Evolutionary conservation across 2,888 invertebrate species (phyloP), one percentile per base, ranked within the genome.

Genomic region (Callinectes sapidus): DNA sequence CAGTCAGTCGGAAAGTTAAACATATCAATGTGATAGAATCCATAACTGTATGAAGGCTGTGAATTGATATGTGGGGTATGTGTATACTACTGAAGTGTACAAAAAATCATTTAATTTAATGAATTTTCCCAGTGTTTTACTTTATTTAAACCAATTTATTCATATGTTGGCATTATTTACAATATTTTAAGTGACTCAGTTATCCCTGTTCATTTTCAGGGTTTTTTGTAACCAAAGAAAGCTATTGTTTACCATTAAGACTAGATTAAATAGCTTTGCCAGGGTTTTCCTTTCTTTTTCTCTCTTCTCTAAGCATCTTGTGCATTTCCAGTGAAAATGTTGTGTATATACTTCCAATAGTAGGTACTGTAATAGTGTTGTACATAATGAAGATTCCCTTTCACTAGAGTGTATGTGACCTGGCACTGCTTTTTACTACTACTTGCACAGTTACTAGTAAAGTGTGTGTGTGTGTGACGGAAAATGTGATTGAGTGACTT

Each of bases 161-260:
- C 28, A 35, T 86, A 23, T 54, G 71, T 35, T 71, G 92, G 92
- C 92, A 92, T 92, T 92, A 92, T 89, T 90, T 92, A 90, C 61
- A 32, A 39, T 54, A 55, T 90, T 32, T 92, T 90, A 71, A 71
- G 10, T 71, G 71, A 89, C 13, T 54, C 81, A 88, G 16, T 81
- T 71, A 81, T 54, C 85, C 89, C 39, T 10, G 35, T 54, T 71
- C 71, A 89, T 81, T 87, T 89, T 89, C 91, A 81, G 91, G 91
- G n/a, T 54, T 91, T 55, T 55, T 71, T 54, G 55, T 54, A 91
- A 77, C 91, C 88, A 91, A 91, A 88, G 87, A 81, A 35, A 55
- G 87, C 48, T 32, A 16, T 14, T 71, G 71, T 61, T 42, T 28
- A 28, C 77, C n/a, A 77, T 28, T 5, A 23, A 32, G 10, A 77